Evolutionary conservation across 2,888 invertebrate genomes (phyloP), one percentile per base, ranked within the genome.

Genomic region (Athetis lepigone): DNA sequence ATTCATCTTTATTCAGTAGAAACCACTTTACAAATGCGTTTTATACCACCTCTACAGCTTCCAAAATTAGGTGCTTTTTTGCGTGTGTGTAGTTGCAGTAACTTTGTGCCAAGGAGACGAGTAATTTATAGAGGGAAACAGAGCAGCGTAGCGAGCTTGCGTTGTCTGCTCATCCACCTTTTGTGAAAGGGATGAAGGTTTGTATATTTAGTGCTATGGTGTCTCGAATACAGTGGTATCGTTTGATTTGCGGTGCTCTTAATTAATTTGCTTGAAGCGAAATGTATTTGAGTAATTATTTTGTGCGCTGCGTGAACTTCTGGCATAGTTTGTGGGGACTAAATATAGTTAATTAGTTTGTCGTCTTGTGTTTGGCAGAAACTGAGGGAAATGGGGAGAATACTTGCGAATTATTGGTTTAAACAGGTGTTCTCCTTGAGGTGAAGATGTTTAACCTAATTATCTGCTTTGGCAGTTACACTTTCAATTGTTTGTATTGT

Each of bases 1-100:
- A 93, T 94, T 92, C 92, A 91, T 93, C 93, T 93, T 92, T 92
- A 93, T 92, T 90, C 88, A 83, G 78, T 76, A 51, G 67, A 75
- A 79, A 80, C 85, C 61, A 83, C 40, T 39, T 54, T 37, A 46
- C 42, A 33, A 7, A 11, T 67, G 27, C 67, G 21, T 5, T 4
- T 33, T 0, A 6, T 0, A 29, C 42, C 6, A 36, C 27, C 39
- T 51, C 29, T 80, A 60, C 40, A 0, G 0, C 0, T 0, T 0
- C 0, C 0, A 0, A 0, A 0, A 13, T 27, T 80, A 6, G 37
- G 67, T 57, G 29, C 36, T 23, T 8, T 66, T 60, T 77, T 16
- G 61, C n/a, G 13, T 75, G 45, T 13, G 2, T 9, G n/a, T 2
- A 4, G 23, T 0, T 0, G 0, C 0, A 19, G 39, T 39, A 80